Percentiles rank a stretch among this genome's conserved stretches.
Conservation (phyloP, 2,113 vertebrate species). For the Pavo muticus region DNA sequence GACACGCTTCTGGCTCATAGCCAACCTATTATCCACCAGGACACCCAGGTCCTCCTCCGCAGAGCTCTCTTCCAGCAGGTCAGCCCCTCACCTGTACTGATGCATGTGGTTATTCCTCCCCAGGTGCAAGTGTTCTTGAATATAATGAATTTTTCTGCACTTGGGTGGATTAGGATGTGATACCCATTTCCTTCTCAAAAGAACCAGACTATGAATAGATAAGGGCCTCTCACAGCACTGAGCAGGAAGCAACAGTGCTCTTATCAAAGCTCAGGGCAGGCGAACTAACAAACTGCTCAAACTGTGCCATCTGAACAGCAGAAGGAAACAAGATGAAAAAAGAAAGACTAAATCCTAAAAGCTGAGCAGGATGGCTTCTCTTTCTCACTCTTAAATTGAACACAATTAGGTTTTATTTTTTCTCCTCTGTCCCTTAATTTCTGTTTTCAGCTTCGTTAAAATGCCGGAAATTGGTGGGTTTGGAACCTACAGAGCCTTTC, state of each 20-base stretch:
- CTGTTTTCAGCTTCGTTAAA: not conserved
- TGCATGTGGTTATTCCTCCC: too few relatives aligned
- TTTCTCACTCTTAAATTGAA: not conserved
- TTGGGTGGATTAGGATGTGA: not conserved
- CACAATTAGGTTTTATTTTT: rapidly evolving
- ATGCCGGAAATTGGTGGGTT: not conserved
- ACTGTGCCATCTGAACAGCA: not conserved
- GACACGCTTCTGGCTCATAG: too few relatives aligned
- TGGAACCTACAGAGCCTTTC: not conserved
- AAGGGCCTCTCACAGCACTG: not conserved
- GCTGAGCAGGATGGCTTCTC: not conserved
- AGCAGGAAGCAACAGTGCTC: not conserved
- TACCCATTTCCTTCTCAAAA: not conserved
- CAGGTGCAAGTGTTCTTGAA: not conserved
- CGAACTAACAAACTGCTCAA: not conserved
- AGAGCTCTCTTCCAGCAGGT: too few relatives aligned
- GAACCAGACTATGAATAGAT: not conserved
- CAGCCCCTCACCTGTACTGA: too few relatives aligned
- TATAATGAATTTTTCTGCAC: not conserved
- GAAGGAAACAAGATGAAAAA: not conserved
- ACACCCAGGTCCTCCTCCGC: too few relatives aligned
- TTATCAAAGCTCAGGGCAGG: not conserved
- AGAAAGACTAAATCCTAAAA: not conserved
- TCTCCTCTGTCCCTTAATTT: not conserved
- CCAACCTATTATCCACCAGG: too few relatives aligned